A percentile compares a stretch with the other conserved stretches of the same genome.
Evolutionary conservation across 2,797 vertebrate species (phyloP).

Genomic region (Bufotes viridis): DNA sequence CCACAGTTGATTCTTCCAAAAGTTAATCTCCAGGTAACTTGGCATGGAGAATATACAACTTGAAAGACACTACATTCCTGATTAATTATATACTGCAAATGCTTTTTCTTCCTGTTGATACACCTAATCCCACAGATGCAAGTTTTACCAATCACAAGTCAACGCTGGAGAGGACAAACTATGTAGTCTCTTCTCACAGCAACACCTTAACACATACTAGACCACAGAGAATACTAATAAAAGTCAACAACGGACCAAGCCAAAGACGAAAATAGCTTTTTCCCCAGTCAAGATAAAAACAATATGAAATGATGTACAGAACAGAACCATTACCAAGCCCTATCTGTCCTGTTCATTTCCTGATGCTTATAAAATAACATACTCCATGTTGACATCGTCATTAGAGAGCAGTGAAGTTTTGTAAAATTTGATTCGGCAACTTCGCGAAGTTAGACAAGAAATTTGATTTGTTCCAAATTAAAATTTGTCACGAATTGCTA

Average conservation of each 20-base stretch:
- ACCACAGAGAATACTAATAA: background rate
- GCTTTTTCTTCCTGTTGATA: conserved; percentile 81
- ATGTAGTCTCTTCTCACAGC: conserved; percentile 67
- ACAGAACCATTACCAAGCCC: too few relatives aligned
- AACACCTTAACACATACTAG: conserved; percentile 61
- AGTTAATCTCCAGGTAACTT: conserved; percentile 87
- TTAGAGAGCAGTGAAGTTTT: too few relatives aligned
- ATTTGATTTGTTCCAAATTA: too few relatives aligned
- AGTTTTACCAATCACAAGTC: conserved; percentile 70
- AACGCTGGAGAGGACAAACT: conserved; percentile 68
- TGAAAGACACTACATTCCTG: conserved; percentile 76
- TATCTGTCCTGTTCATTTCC: too few relatives aligned
- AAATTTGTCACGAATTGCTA: too few relatives aligned
- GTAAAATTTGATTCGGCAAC: too few relatives aligned
- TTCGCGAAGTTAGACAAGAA: too few relatives aligned
- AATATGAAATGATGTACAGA: too few relatives aligned
- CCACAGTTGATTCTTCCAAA: conserved; percentile 72
- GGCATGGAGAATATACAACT: conserved; percentile 76
- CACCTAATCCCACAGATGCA: conserved; percentile 82
- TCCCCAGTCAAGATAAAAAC: too few relatives aligned
- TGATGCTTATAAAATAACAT: too few relatives aligned
- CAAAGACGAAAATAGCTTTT: background rate
- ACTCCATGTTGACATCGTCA: too few relatives aligned
- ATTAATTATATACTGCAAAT: conserved; percentile 84
- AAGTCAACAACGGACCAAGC: background rate